Percentiles rank a stretch among this genome's conserved stretches.
phyloP scores from a whole-genome alignment of 2,113 vertebrate species.

The Hippocampus zosterae region DNA sequence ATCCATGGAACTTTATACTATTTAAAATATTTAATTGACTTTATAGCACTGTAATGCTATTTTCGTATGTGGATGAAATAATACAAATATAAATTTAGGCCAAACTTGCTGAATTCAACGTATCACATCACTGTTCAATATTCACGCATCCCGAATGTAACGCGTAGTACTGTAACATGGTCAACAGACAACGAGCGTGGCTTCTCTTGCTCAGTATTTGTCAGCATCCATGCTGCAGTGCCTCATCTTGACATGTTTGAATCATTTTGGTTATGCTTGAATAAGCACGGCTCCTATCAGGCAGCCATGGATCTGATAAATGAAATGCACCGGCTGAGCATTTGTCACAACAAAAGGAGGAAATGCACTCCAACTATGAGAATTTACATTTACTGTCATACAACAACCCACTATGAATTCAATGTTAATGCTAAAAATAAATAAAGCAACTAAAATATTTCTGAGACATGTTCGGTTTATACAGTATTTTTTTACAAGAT shows the following conservation, averaged over 20 bases:
- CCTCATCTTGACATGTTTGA: slow-evolving; percentile 58
- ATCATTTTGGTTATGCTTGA: slow-evolving; percentile 56
- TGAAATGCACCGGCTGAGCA: slow-evolving; percentile 43
- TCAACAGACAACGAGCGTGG: slow-evolving; percentile 33
- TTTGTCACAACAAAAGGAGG: slow-evolving; percentile 56
- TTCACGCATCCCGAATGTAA: slow-evolving; percentile 10
- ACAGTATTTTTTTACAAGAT: neutral
- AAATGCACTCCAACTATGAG: slow-evolving; percentile 1
- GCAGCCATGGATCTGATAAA: slow-evolving; percentile 51
- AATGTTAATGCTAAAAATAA: neutral
- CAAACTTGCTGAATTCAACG: neutral
- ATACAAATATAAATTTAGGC: neutral
- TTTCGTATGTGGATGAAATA: neutral
- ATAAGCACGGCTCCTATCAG: slow-evolving; percentile 51
- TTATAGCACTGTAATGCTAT: neutral
- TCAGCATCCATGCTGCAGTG: slow-evolving; percentile 51
- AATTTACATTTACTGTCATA: neutral
- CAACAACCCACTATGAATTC: neutral
- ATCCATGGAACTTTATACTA: neutral
- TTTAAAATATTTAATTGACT: neutral
- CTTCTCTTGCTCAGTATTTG: slow-evolving; percentile 39
- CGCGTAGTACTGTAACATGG: slow-evolving; percentile 18
- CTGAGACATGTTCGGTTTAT: too few relatives aligned
- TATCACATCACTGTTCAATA: neutral
- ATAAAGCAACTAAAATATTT: neutral